Base-by-base conservation (phyloP, 2,113 vertebrate genomes). In the Oceanites oceanicus region DNA sequence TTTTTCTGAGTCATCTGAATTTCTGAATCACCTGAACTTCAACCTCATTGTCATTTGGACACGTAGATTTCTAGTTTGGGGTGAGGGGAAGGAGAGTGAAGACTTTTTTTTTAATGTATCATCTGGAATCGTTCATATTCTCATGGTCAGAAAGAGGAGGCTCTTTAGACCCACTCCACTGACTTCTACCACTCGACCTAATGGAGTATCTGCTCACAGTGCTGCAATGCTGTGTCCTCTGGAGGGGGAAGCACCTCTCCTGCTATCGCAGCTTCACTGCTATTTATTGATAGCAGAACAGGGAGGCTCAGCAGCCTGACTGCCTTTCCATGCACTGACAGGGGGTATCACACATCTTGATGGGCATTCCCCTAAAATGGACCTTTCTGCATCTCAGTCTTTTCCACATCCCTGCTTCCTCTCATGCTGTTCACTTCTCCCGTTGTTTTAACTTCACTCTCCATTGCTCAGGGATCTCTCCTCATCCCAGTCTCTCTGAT, bases 1-100 rank as follows among this genome's bases (percentile, higher is more conserved):
- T 90, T 90, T 94, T 91, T 93, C 92, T 94, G 90, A 94, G 81
- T 96, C 92, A 92, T 93, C 62, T 90, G 75, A 90, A 86, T 93
- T 95, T 87, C 87, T 94, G 87, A 96, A 92, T 95, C 90, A 96
- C 70, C 32, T 94, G 93, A 96, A 95, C 74, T 97, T 91, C 80
- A 92, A 91, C 83, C 90, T 89, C 73, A 36, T 71, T 93, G 65
- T 93, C 66, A 42, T 36, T 72, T 81, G 58, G 82, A 68, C 44
- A 2, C 25, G 42, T 53, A 91, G 45, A 59, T 77, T 96, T 96
- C 73, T 92, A 84, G 73, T 94, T 63, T 56, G 63, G 56, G 59
- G 52, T 34, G 8, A 92, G 30, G 47, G 61, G 72, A 49, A 59
- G 79, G 67, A 70, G 25, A 67, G 9, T 34, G 55, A 88, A 0